A percentile compares a stretch with the other conserved stretches of the same genome.
These are phyloP conservation scores for Zeuzera pyrina DNA, from an alignment of 2,888 invertebrate genomes.

Conservation along the genomic window DNA sequence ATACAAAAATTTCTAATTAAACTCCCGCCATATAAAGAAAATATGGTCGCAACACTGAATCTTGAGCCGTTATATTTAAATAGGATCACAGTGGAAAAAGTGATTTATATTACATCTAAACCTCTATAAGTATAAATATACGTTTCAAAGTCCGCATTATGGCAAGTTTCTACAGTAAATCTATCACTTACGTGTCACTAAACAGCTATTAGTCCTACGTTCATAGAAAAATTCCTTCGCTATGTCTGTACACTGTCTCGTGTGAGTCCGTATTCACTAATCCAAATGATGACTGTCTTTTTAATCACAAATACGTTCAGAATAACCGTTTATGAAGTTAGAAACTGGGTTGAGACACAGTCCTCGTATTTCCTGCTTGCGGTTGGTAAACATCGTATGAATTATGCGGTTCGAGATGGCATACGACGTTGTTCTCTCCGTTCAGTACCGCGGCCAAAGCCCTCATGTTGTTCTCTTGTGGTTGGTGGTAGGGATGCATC, in stretches of 20 bases:
- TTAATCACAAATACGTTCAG: neutral
- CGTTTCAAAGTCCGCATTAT: constrained; percentile 64
- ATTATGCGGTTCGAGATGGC: constrained; percentile 85
- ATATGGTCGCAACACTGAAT: constrained; percentile 56
- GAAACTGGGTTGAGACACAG: constrained; percentile 68
- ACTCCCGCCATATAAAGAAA: constrained; percentile 26
- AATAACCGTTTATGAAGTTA: too few relatives aligned
- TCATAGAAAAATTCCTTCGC: constrained; percentile 63
- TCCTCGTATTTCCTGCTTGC: constrained; percentile 57
- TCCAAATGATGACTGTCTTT: neutral
- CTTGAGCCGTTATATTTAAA: constrained; percentile 67
- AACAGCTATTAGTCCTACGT: constrained; percentile 47
- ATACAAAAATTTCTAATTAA: constrained; percentile 51
- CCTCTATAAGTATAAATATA: constrained; percentile 38
- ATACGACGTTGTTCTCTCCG: constrained; percentile 88
- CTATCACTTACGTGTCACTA: constrained; percentile 54
- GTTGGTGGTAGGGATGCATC: constrained; percentile 69
- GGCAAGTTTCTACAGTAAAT: constrained; percentile 67
- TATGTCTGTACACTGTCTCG: constrained; percentile 51
- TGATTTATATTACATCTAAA: constrained; percentile 54
- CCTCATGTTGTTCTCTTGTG: constrained; percentile 71
- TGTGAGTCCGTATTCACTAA: constrained; percentile 8
- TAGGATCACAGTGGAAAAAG: constrained; percentile 74
- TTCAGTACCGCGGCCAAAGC: constrained; percentile 85
- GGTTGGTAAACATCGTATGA: constrained; percentile 64